phyloP scores from a whole-genome alignment of 1,140 invertebrate species.

The Acarapis woodi region DNA sequence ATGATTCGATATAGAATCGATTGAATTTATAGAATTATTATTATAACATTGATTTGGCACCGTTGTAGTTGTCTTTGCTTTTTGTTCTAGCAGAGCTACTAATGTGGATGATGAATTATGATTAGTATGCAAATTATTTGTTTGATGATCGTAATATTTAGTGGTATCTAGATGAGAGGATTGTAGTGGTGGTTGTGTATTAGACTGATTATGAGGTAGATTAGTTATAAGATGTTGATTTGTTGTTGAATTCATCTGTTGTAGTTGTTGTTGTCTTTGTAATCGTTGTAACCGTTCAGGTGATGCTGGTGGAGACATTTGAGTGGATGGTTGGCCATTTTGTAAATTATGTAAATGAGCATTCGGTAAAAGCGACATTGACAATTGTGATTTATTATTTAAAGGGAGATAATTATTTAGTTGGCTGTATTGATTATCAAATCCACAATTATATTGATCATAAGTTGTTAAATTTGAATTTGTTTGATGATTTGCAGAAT shows the following conservation, averaged over 20 bases:
- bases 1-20: too few species aligned
- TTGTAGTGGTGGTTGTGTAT: too few species aligned
- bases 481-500: too few species aligned
- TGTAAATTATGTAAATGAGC: background rate
- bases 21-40: background rate
- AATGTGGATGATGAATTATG: slow-evolving; percentile 4
- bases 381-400: slow-evolving; percentile 10
- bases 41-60: background rate
- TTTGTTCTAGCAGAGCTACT: background rate
- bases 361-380: slow-evolving; percentile 10
- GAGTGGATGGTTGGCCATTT: slow-evolving; percentile 3
- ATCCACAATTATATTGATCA: too few species aligned
- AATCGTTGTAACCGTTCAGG: slow-evolving; percentile 6
- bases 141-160: too few species aligned
- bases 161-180: too few species aligned
- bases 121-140: too few species aligned
- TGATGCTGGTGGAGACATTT: slow-evolving; percentile 13
- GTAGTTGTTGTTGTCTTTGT: slow-evolving; percentile 1
- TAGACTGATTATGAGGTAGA: too few species aligned
- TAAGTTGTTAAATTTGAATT: too few species aligned
- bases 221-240: slow-evolving; percentile 10
- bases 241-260: slow-evolving; percentile 4
- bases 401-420: background rate
- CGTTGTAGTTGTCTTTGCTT: background rate
- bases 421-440: slow-evolving; percentile 3